Conservation (phyloP, 2,888 invertebrate genomes). For the Lamproptera curius region DNA sequence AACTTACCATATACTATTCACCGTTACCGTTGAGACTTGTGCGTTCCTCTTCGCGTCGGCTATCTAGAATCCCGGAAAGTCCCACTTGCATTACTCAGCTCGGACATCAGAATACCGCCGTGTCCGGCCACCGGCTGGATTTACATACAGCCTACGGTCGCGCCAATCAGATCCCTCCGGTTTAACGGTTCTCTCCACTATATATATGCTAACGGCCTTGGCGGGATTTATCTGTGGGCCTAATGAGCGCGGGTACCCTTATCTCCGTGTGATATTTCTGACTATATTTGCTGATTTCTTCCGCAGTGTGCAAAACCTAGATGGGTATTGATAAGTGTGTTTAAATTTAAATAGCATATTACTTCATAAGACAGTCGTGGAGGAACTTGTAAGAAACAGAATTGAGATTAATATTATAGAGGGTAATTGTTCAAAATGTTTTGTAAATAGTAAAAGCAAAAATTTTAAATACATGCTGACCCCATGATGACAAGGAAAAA, state of each 20-base stretch:
- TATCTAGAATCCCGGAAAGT: neutral
- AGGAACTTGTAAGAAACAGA: no score
- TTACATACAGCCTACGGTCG: slow-evolving; percentile 19
- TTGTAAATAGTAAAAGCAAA: no score
- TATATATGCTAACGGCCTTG: slow-evolving; percentile 21
- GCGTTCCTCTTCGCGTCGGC: neutral
- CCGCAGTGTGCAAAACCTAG: no score
- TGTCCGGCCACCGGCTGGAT: slow-evolving; percentile 11
- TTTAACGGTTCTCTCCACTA: slow-evolving; percentile 20
- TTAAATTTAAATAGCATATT: no score
- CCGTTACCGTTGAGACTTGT: neutral
- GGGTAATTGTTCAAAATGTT: no score
- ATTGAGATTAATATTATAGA: no score
- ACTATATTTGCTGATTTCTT: neutral
- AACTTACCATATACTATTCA: no score
- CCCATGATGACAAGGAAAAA: no score
- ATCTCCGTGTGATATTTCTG: slow-evolving; percentile 6
- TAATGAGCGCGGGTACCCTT: slow-evolving; percentile 16
- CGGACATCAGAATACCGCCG: slow-evolving; percentile 14
- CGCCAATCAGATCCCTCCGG: slow-evolving; percentile 17
- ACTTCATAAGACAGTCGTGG: no score
- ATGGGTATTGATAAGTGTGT: no score
- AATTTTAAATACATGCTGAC: no score
- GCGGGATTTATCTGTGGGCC: slow-evolving; percentile 12
- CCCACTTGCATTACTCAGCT: slow-evolving; percentile 5